Evolutionary conservation across 2,888 invertebrate genomes (phyloP).

Genomic region (Cosmia pyralina): DNA sequence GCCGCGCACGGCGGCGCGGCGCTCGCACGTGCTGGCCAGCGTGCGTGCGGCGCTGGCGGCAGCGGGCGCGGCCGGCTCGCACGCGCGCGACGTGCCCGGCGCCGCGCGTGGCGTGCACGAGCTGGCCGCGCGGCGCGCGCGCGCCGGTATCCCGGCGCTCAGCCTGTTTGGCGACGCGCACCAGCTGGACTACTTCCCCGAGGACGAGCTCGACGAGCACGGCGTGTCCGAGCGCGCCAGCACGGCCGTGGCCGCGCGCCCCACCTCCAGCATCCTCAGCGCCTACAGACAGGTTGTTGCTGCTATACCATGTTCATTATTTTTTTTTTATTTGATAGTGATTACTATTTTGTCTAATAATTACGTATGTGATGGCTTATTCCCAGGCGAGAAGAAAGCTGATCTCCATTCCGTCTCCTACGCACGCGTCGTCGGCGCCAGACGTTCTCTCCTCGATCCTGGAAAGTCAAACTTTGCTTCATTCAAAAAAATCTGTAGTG

Average conservation of each 20-base stretch:
- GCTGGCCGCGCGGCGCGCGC: slow-evolving; percentile 64
- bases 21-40: slow-evolving; percentile 80
- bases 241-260: slow-evolving; percentile 83
- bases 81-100: slow-evolving; percentile 67
- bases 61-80: slow-evolving; percentile 13
- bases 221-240: slow-evolving; percentile 74
- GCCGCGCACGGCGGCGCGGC: slow-evolving; percentile 85
- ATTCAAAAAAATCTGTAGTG: slow-evolving; percentile 91
- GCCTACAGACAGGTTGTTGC: slow-evolving; percentile 82
- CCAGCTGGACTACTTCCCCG: slow-evolving; percentile 93
- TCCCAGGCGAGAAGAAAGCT: slow-evolving; percentile 87
- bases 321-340: too few relatives aligned
- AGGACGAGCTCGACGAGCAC: slow-evolving; percentile 77
- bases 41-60: slow-evolving; percentile 79
- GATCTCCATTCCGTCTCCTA: slow-evolving; percentile 81
- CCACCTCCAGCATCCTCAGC: slow-evolving; percentile 84
- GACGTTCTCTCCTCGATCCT: slow-evolving; percentile 93
- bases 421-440: slow-evolving; percentile 83
- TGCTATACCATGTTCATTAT: not conserved
- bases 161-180: slow-evolving; percentile 92
- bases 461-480: slow-evolving; percentile 92
- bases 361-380: slow-evolving; percentile 14
- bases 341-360: not conserved
- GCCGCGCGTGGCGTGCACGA: slow-evolving; percentile 17
- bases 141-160: slow-evolving; percentile 76